phyloP scores from a whole-genome alignment of 2,113 vertebrate species.

The Erythrocercus mccallii region DNA sequence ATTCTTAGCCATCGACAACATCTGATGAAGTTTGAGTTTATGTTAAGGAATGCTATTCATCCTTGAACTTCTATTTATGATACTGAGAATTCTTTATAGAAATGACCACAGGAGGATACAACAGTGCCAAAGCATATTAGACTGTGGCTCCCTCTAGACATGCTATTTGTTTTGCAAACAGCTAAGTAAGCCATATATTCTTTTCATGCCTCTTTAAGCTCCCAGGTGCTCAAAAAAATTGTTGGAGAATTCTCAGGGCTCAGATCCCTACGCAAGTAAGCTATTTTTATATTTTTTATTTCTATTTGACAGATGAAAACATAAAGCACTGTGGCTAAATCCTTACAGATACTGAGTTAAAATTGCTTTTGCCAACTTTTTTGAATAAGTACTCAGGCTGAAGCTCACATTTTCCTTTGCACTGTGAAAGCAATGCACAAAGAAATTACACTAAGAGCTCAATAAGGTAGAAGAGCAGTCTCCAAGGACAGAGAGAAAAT shows the following conservation, averaged over 20 bases:
- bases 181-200: not conserved
- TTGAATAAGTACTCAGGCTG: not conserved
- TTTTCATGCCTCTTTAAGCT: not conserved
- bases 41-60: not conserved
- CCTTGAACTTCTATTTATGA: not conserved
- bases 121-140: not conserved
- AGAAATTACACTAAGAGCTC: not conserved
- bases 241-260: not conserved
- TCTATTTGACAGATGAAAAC: not conserved
- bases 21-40: not conserved
- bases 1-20: not conserved
- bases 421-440: fast-evolving
- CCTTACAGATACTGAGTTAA: not conserved
- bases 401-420: not conserved
- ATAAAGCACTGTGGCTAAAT: not conserved
- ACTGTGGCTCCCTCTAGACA: not conserved
- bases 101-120: not conserved
- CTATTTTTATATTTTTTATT: not conserved
- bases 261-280: not conserved
- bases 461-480: not conserved
- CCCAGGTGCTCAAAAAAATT: not conserved
- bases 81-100: not conserved
- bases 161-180: not conserved
- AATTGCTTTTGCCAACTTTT: not conserved
- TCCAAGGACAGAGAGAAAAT: not conserved